Evolutionary conservation across 2,888 invertebrate species (phyloP).

Genomic region (Heliothis peltigera): DNA sequence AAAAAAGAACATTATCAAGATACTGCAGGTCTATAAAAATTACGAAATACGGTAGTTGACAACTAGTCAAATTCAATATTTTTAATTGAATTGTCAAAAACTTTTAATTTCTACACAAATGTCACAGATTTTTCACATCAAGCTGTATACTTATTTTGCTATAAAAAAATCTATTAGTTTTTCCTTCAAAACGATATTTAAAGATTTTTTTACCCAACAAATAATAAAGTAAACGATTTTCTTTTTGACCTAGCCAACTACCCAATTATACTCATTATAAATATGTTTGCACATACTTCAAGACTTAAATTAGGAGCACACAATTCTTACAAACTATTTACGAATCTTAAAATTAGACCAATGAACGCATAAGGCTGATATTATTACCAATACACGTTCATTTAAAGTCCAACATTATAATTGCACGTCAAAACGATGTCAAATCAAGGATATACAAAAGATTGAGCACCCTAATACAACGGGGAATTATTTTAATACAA

Average conservation of each 20-base stretch:
- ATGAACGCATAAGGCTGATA: background rate
- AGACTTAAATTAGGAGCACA: conserved; percentile 23
- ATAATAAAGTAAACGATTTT: no score
- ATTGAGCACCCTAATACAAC: conserved; percentile 45
- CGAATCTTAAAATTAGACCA: background rate
- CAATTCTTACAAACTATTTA: conserved; percentile 14
- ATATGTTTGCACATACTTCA: conserved; percentile 49
- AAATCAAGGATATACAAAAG: conserved; percentile 12
- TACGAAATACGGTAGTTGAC: no score
- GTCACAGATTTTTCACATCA: no score
- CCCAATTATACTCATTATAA: background rate
- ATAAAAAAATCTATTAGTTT: no score
- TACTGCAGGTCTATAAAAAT: no score
- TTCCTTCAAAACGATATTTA: no score
- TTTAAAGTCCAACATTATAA: background rate
- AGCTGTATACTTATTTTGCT: no score
- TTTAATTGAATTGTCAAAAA: no score
- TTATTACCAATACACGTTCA: background rate
- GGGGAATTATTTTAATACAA: conserved; percentile 9
- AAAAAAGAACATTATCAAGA: conserved; percentile 4
- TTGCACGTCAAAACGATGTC: background rate
- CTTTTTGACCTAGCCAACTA: no score
- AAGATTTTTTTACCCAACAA: no score
- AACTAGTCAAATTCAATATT: no score
- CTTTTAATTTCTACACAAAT: no score